Conservation (phyloP, 2,888 invertebrate genomes). For the Resseliella maxima region DNA sequence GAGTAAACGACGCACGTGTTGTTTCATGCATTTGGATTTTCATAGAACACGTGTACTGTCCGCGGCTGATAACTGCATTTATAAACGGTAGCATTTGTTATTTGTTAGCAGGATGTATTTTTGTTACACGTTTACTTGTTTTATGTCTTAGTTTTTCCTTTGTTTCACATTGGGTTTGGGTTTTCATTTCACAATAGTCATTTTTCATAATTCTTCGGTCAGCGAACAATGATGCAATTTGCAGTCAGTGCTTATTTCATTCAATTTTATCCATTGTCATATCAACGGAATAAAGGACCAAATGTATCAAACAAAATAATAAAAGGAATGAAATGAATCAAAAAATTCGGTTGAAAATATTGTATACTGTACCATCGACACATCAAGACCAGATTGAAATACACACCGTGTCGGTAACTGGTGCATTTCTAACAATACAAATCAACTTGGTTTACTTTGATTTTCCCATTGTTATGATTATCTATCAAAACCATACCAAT, state of each 20-base stretch:
- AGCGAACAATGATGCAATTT: neutral
- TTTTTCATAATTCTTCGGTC: slow-evolving; percentile 15
- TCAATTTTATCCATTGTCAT: neutral
- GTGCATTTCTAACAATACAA: neutral
- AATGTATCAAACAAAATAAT: neutral
- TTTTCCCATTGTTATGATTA: neutral
- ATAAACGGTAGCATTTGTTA: neutral
- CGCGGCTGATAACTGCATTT: neutral
- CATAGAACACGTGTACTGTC: neutral
- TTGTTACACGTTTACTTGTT: too few relatives aligned
- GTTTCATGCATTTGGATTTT: neutral
- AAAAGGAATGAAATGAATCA: too few relatives aligned
- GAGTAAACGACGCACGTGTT: neutral
- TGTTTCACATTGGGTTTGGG: too few relatives aligned
- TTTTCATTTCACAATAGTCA: neutral
- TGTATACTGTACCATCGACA: too few relatives aligned
- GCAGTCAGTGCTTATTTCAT: neutral
- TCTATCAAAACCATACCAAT: slow-evolving; percentile 5
- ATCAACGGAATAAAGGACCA: neutral
- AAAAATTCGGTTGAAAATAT: too few relatives aligned
- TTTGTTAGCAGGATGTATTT: too few relatives aligned
- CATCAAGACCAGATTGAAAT: too few relatives aligned
- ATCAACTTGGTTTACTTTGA: neutral
- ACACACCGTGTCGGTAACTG: too few relatives aligned
- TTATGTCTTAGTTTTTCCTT: too few relatives aligned